Evolutionary conservation across 2,888 invertebrate species (phyloP), one percentile per base, ranked within the genome.

Genomic region (Tetrapedia diversipes): DNA sequence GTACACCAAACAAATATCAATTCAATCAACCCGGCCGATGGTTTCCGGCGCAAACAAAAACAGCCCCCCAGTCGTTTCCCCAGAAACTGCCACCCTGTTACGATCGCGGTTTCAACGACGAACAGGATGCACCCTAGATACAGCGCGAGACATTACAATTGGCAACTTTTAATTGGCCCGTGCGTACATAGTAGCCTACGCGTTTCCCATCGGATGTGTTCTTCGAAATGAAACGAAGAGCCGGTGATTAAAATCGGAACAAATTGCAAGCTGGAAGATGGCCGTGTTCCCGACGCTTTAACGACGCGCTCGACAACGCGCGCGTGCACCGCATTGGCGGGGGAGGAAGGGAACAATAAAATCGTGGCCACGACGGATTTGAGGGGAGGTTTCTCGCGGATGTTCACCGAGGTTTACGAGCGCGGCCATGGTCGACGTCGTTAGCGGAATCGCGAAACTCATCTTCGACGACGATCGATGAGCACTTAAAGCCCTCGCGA

Each of bases 401-500:
- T 43, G 56, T 54, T 41, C 14, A n/a, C 3, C 51, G 29, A 27
- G 66, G 41, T 72, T 76, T 75, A 75, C 72, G 75, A 73, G 63
- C 72, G 57, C 72, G 54, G 59, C 70, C 66, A 43, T 61, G 43
- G 54, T 27, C 63, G 56, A 60, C 53, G 71, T 77, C 65, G 78
- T 81, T 81, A 70, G 60, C 27, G 51, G 43, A 61, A 57, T 77
- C 79, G 65, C 64, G 56, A 60, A 61, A 63, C 80, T 72, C 79
- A 80, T 80, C 73, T 73, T 61, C 69, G 60, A 57, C 39, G 66
- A 59, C 66, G 76, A 79, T 79, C 79, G 76, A 76, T 70, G 79
- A 70, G 67, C 73, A 73, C 79, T 80, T 63, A 59, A 43, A 43
- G 19, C 60, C 49, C 34, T 39, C 54, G 32, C 37, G 37, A 11